Percentiles rank a stretch among this genome's conserved stretches.
Evolutionary conservation across 2,888 invertebrate genomes (phyloP).

Genomic region (Hydraecia micacea): DNA sequence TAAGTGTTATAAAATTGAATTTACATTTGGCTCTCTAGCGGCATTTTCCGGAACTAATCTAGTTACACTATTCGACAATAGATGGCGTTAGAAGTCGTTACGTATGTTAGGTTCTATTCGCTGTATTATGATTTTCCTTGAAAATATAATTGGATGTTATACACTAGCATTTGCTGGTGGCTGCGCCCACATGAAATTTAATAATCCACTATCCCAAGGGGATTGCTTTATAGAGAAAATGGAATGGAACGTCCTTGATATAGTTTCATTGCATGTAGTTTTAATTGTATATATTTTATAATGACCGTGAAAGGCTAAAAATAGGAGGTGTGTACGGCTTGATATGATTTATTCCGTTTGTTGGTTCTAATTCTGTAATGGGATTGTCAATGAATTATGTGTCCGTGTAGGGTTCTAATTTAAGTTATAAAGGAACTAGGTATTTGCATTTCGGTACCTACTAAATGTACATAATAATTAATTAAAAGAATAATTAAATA

Average conservation of each 20-base stretch:
- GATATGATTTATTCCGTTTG: constrained; percentile 26
- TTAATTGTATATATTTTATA: constrained; percentile 6
- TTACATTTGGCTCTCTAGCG: constrained; percentile 15
- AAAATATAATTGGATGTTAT: constrained; percentile 29
- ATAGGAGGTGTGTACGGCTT: constrained; percentile 17
- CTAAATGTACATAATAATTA: neutral
- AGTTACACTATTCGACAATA: constrained; percentile 58
- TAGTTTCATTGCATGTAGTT: constrained; percentile 20
- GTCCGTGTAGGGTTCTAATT: neutral
- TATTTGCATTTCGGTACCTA: neutral
- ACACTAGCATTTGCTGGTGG: constrained; percentile 15
- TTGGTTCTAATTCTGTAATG: constrained; percentile 6
- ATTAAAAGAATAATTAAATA: neutral
- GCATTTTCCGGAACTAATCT: constrained; percentile 40
- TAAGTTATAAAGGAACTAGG: neutral
- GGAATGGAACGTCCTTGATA: constrained; percentile 38
- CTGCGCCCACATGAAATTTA: constrained; percentile 30
- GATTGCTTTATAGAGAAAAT: constrained; percentile 25
- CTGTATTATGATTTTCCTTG: constrained; percentile 5
- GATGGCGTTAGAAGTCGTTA: constrained; percentile 55
- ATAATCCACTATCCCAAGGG: constrained; percentile 28
- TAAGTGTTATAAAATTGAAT: neutral
- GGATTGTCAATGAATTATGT: neutral
- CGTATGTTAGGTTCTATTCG: neutral
- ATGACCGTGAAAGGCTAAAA: constrained; percentile 24